Evolutionary conservation across 2,888 invertebrate species (phyloP), one percentile per base, ranked within the genome.

Genomic region (Frankliniella fusca): DNA sequence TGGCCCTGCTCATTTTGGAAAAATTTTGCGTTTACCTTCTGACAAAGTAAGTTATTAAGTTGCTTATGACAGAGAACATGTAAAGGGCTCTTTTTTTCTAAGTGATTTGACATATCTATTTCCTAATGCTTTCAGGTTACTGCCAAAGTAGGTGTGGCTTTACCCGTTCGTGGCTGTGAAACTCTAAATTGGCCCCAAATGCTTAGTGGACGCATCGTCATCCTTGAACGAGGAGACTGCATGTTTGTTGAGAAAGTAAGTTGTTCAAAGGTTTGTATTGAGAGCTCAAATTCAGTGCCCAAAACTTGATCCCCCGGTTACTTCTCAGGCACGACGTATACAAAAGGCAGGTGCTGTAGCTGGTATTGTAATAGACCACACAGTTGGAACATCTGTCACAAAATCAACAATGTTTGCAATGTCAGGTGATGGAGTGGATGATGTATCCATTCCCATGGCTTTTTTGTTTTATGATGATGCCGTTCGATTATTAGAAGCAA

Each of bases 1-100:
- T 0, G 97, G 97, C 0, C 97, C 97, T 0, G 96, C 96, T 0
- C 97, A 97, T 88, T 98, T 98, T 88, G 97, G 97, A 20, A 91
- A 91, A 70, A 93, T 94, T 86, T 89, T 97, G 9, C 88, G 90
- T 83, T 92, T 76, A 9, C 27, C 91, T 0, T 85, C 86, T 54
- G 90, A 91, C n/a, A 90, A 92, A 83, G 85, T 85, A 54, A 48
- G 80, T 20, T 48, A n/a, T 11, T 10, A 80, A 11, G 18, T 28
- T 28, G 0, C 8, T 10, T 18, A 81, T 15, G 80, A 2, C 3
- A 48, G 2, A 3, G 2, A 48, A 65, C 20, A 82, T 9, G 48
- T 61, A 82, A 20, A 82, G 48, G 82, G 28, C 61, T 50, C 15
- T 82, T 82, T 20, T 8, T 23, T 82, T 8, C 28, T 3, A 82